These are phyloP conservation scores for Drosophila mercatorum DNA, from an alignment of 2,888 invertebrate genomes.

Conservation along the genomic window DNA sequence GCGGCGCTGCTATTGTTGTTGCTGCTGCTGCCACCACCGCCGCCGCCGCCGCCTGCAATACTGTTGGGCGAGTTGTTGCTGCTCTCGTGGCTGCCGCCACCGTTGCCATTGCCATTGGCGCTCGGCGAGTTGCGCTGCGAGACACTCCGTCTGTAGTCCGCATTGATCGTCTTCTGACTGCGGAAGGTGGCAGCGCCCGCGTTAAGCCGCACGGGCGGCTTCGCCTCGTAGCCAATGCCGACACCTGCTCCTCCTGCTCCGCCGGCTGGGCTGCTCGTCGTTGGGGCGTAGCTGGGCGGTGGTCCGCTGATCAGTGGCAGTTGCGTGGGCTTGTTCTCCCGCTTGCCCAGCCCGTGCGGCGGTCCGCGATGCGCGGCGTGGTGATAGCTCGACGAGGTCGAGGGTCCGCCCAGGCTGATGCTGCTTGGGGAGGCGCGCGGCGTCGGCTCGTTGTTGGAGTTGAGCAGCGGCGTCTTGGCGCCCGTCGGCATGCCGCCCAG, in stretches of 20 bases:
- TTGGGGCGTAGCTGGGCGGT: constrained; percentile 56
- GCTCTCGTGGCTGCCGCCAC: constrained; percentile 81
- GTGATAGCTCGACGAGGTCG: constrained; percentile 54
- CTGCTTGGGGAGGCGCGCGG: constrained; percentile 79
- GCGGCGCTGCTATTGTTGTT: constrained; percentile 61
- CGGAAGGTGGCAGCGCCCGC: constrained; percentile 79
- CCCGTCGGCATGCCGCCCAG: constrained; percentile 62
- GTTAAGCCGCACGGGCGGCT: constrained; percentile 79
- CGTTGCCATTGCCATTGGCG: constrained; percentile 75
- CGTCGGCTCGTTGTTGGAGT: constrained; percentile 77
- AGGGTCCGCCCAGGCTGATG: constrained; percentile 57
- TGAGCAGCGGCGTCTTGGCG: constrained; percentile 71
- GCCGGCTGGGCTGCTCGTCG: constrained; percentile 40
- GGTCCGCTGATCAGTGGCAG: constrained; percentile 78
- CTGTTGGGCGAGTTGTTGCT: constrained; percentile 85
- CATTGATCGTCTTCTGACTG: constrained; percentile 81
- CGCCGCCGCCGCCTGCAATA: constrained; percentile 53
- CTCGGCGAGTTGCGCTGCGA: constrained; percentile 85
- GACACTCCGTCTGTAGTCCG: constrained; percentile 81
- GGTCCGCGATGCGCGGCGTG: constrained; percentile 71
- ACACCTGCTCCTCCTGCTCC: constrained; percentile 31
- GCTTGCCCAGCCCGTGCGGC: constrained; percentile 72
- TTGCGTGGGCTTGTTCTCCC: constrained; percentile 77
- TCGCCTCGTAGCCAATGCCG: constrained; percentile 53
- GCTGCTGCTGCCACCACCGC: constrained; percentile 33